A percentile compares a stretch with the other conserved stretches of the same genome.
These are phyloP conservation scores for Oreocharis arfaki DNA, from an alignment of 2,113 vertebrate species.

Conservation along the genomic window DNA sequence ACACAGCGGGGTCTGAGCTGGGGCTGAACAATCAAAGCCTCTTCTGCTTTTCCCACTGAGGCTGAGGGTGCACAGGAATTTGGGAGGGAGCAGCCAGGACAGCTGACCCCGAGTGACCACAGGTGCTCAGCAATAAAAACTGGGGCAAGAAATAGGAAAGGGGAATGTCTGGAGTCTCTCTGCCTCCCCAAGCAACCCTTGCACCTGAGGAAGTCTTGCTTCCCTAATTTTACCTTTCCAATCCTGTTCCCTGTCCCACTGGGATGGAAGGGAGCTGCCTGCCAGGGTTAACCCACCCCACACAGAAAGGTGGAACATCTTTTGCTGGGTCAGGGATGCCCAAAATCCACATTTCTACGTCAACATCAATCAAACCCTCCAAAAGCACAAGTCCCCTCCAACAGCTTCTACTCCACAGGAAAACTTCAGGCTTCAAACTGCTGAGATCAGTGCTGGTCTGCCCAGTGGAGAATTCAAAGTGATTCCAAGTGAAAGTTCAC, in stretches of 20 bases:
- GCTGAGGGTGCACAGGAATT: not conserved
- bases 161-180: not conserved
- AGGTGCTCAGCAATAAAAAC: not conserved
- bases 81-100: not conserved
- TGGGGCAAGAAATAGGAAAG: not conserved
- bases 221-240: not conserved
- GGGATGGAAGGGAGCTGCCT: not conserved
- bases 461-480: constrained; percentile 2
- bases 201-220: not conserved
- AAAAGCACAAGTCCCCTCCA: not conserved
- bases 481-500: constrained; percentile 32
- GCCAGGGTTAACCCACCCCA: not conserved
- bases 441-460: not conserved
- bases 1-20: not conserved
- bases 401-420: not conserved
- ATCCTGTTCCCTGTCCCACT: not conserved
- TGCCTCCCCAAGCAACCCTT: not conserved
- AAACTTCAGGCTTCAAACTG: not conserved
- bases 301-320: not conserved
- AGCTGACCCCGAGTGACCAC: not conserved
- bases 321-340: not conserved
- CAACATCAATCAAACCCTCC: not conserved
- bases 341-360: not conserved
- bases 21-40: not conserved
- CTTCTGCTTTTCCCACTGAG: not conserved